phyloP scores from a whole-genome alignment of 1,140 invertebrate species.

The Zophobas atratus region DNA sequence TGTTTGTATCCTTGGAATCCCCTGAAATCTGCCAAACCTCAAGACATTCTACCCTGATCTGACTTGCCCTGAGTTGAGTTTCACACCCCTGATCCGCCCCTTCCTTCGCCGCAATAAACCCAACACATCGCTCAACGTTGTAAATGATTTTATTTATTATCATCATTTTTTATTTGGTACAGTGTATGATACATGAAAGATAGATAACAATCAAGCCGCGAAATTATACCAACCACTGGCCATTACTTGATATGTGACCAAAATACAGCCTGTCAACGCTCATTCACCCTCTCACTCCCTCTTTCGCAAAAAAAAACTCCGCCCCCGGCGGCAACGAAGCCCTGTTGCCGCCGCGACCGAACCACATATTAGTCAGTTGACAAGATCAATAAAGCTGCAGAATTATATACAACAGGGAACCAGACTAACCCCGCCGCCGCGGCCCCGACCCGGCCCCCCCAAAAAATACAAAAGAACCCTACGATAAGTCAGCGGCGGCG shows the following conservation, averaged over 20 bases:
- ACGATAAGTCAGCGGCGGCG: background rate
- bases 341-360: background rate
- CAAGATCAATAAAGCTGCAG: constrained; percentile 37
- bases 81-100: no score
- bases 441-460: background rate
- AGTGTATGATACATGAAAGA: constrained; percentile 60
- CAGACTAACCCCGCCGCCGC: background rate
- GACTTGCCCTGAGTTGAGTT: no score
- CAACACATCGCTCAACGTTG: constrained; percentile 35
- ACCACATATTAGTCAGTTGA: constrained; percentile 7
- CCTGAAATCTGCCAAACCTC: no score
- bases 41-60: no score
- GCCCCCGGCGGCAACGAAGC: background rate
- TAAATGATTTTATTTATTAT: constrained; percentile 57
- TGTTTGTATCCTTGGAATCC: no score
- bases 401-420: constrained; percentile 47
- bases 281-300: background rate
- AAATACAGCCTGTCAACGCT: constrained; percentile 52
- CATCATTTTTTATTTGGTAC: constrained; percentile 58
- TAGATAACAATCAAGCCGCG: constrained; percentile 57
- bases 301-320: constrained; percentile 4
- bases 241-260: constrained; percentile 59
- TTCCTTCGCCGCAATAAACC: no score
- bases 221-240: constrained; percentile 50
- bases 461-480: constrained; percentile 24